phyloP scores from a whole-genome alignment of 2,113 vertebrate genomes.

The Calyptommatus sinebrachiatus region DNA sequence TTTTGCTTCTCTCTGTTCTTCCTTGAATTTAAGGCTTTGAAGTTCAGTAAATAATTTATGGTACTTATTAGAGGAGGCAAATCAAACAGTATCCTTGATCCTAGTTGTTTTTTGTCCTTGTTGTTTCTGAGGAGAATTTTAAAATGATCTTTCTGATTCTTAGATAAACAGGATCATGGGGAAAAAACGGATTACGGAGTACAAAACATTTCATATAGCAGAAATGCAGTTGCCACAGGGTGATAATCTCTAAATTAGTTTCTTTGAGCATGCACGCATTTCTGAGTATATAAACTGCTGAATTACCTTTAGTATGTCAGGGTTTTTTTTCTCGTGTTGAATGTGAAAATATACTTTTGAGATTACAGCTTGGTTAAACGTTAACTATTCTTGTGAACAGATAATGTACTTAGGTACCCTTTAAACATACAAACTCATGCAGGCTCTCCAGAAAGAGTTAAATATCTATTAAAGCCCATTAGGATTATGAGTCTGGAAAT shows the following conservation, averaged over 20 bases:
- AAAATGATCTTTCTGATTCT: constrained; percentile 49
- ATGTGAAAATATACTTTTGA: not conserved
- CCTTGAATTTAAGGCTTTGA: constrained; percentile 72
- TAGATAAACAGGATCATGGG: constrained; percentile 30
- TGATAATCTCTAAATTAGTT: not conserved
- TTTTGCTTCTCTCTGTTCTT: constrained; percentile 62
- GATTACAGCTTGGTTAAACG: constrained; percentile 42
- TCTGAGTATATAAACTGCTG: constrained; percentile 1
- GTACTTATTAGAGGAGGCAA: constrained; percentile 69
- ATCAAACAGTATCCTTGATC: constrained; percentile 67
- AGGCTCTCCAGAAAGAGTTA: constrained; percentile 46
- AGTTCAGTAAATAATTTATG: constrained; percentile 75
- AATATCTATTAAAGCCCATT: constrained; percentile 43
- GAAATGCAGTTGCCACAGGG: not conserved
- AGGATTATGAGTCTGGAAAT: constrained; percentile 35
- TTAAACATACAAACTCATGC: constrained; percentile 52
- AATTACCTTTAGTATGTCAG: not conserved
- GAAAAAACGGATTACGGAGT: constrained; percentile 8
- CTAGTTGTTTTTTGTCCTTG: constrained; percentile 60
- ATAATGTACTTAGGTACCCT: constrained; percentile 48
- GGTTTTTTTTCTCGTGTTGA: not conserved
- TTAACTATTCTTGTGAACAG: constrained; percentile 35
- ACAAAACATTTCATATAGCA: constrained; percentile 7
- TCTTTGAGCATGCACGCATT: not conserved
- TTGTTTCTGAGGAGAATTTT: constrained; percentile 62